These are phyloP conservation scores for Nomada fucata DNA, from an alignment of 2,888 invertebrate genomes.

Conservation along the genomic window DNA sequence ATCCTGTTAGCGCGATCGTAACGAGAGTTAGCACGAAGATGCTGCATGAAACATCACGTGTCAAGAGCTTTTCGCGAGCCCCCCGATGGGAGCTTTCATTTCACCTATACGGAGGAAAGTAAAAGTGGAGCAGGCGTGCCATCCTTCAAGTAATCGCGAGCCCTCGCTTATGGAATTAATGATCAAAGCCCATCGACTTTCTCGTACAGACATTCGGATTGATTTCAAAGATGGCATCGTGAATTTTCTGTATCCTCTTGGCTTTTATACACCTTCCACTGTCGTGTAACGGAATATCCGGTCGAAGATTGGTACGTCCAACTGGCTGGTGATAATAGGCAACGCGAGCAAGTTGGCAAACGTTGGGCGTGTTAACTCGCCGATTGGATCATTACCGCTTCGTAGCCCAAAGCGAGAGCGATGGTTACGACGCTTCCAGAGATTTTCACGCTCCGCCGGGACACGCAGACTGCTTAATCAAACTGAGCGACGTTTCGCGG, in stretches of 20 bases:
- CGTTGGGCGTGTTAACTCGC: conserved; percentile 44
- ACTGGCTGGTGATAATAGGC: conserved; percentile 30
- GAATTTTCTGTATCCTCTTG: too few species aligned
- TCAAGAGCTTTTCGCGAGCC: conserved; percentile 26
- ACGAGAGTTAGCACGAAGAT: conserved; percentile 12
- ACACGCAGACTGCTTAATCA: conserved; percentile 56
- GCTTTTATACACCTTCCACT: too few species aligned
- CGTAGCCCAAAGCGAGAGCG: conserved; percentile 45
- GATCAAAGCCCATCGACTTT: too few species aligned
- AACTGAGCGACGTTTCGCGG: conserved; percentile 46
- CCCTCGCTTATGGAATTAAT: too few species aligned
- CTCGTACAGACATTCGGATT: too few species aligned
- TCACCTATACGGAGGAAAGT: conserved; percentile 5
- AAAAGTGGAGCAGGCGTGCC: neutral
- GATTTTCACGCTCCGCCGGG: conserved; percentile 47
- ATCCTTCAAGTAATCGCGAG: too few species aligned
- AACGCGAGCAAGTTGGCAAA: conserved; percentile 30
- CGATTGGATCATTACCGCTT: conserved; percentile 61
- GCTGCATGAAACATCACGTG: conserved; percentile 35
- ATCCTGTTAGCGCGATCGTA: conserved; percentile 23
- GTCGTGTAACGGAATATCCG: neutral
- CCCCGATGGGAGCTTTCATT: conserved; percentile 25
- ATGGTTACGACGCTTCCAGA: conserved; percentile 37
- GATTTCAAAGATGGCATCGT: too few species aligned
- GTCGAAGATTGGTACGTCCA: conserved; percentile 6